phyloP scores from a whole-genome alignment of 2,113 vertebrate genomes.

The Carassius gibelio region DNA sequence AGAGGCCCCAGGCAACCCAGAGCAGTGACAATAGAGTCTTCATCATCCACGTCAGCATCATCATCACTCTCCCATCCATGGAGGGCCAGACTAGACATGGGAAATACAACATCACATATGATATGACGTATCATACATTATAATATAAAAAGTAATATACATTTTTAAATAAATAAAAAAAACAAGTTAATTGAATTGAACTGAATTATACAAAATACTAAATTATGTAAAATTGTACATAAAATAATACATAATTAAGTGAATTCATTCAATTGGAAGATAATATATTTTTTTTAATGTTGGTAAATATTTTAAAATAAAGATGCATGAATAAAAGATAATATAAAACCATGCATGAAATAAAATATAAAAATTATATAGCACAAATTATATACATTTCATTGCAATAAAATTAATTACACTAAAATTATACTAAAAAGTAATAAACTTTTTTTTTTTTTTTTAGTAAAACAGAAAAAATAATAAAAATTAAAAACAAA shows the following conservation, averaged over 20 bases:
- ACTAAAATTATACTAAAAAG: too few species aligned
- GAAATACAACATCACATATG: neutral
- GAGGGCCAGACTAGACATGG: constrained; percentile 69
- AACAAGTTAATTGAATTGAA: neutral
- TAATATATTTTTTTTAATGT: neutral
- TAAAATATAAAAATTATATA: neutral
- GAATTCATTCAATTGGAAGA: too few species aligned
- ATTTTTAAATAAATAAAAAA: neutral
- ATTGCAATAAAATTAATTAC: too few species aligned
- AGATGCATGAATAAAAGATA: neutral
- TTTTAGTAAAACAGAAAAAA: too few species aligned
- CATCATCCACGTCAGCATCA: constrained; percentile 89
- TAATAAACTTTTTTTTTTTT: too few species aligned
- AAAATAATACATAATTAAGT: too few species aligned
- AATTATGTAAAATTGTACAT: neutral
- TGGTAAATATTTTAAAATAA: neutral
- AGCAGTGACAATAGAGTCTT: constrained; percentile 84
- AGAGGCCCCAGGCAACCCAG: constrained; percentile 94
- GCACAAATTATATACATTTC: neutral
- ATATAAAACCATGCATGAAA: neutral
- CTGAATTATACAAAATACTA: too few species aligned
- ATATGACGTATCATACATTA: neutral
- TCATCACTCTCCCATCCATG: constrained; percentile 90
- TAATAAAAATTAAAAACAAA: too few species aligned
- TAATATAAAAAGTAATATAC: neutral